phyloP scores from a whole-genome alignment of 2,797 vertebrate species.

The Poeciliopsis presidionis region DNA sequence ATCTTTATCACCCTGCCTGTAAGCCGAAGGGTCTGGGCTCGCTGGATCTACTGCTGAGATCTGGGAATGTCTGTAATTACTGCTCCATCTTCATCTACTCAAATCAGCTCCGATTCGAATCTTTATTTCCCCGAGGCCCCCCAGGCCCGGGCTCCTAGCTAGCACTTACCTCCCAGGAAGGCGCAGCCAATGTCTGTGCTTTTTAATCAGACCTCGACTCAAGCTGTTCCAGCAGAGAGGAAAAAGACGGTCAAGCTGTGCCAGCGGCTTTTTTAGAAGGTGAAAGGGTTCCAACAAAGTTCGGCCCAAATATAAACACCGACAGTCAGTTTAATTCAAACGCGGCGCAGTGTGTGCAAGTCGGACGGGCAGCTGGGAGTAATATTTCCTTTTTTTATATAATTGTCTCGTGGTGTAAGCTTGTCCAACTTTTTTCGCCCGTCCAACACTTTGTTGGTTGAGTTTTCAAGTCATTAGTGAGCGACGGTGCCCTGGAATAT shows the following conservation, averaged over 20 bases:
- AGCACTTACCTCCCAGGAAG: constrained; percentile 80
- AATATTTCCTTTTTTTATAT: constrained; percentile 22
- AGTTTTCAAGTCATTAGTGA: constrained; percentile 65
- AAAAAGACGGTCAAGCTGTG: constrained; percentile 74
- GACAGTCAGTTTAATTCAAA: constrained; percentile 68
- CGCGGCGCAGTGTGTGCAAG: constrained; percentile 56
- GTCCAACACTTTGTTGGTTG: constrained; percentile 50
- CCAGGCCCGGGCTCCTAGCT: constrained; percentile 61
- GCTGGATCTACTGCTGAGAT: constrained; percentile 74
- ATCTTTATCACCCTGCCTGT: constrained; percentile 69
- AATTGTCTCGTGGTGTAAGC: constrained; percentile 57
- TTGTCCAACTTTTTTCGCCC: constrained; percentile 45
- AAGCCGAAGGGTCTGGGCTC: constrained; percentile 55
- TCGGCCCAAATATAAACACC: constrained; percentile 70
- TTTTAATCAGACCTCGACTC: constrained; percentile 81
- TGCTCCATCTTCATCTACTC: constrained; percentile 82
- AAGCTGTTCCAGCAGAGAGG: constrained; percentile 74
- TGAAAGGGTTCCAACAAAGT: constrained; percentile 69
- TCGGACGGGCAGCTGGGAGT: constrained; percentile 46
- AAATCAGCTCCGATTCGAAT: constrained; percentile 83
- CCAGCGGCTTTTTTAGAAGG: constrained; percentile 72
- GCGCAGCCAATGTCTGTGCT: constrained; percentile 63
- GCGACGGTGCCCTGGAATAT: constrained; percentile 34
- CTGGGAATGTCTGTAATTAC: constrained; percentile 82
- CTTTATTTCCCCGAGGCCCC: constrained; percentile 82